Percentiles rank a stretch among this genome's conserved stretches.
These are phyloP conservation scores for Todus mexicanus DNA, from an alignment of 2,797 vertebrate genomes.

Conservation along the genomic window DNA sequence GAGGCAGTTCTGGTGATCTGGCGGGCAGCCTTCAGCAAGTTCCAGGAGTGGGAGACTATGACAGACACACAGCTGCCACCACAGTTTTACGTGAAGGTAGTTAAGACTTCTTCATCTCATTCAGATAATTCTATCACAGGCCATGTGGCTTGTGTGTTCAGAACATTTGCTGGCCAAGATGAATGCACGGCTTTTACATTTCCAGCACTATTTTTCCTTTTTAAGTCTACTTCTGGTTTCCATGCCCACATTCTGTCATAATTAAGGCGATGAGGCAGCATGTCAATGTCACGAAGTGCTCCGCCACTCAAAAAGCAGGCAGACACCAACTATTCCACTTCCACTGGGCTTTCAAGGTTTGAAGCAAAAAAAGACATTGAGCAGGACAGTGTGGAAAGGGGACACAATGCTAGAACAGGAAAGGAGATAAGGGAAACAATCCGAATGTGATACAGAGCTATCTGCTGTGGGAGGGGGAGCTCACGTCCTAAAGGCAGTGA, in stretches of 20 bases:
- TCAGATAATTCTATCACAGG: background rate
- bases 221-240: background rate
- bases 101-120: background rate
- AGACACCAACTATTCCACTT: background rate
- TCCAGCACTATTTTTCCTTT: background rate
- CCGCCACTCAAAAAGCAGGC: background rate
- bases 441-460: background rate
- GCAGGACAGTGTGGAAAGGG: background rate
- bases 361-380: background rate
- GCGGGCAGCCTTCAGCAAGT: background rate
- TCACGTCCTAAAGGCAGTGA: background rate
- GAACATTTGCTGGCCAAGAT: background rate
- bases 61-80: background rate
- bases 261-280: background rate
- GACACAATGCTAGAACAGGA: background rate
- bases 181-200: background rate
- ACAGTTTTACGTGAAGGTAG: background rate
- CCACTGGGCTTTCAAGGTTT: background rate
- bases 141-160: rapidly evolving
- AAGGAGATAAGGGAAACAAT: background rate
- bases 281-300: background rate
- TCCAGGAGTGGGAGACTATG: background rate
- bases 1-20: background rate
- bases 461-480: background rate
- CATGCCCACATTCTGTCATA: background rate